Conservation (phyloP, 2,113 vertebrate species). For the Strigops habroptila region DNA sequence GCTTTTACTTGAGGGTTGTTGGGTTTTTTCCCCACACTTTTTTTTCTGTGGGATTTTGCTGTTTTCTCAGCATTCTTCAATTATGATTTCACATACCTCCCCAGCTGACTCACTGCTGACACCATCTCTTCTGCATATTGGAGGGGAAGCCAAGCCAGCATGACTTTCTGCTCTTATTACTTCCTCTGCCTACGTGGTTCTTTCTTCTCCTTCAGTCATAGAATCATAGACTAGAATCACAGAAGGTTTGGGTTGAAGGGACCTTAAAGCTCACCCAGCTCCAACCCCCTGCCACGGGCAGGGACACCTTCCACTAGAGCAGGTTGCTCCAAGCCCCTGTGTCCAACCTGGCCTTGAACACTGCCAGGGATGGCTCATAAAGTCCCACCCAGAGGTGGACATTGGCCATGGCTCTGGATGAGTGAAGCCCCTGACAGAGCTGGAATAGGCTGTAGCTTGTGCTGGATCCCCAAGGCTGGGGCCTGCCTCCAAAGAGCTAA, state of each 20-base stretch:
- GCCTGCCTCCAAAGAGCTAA: neutral
- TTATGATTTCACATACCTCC: constrained; percentile 28
- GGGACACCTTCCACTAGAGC: neutral
- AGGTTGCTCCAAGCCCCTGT: neutral
- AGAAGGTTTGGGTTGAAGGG: neutral
- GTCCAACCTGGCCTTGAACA: neutral
- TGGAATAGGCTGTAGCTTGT: neutral
- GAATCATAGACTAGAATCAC: neutral
- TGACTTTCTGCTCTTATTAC: neutral
- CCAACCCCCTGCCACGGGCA: neutral
- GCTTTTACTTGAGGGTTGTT: neutral
- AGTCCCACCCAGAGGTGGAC: accelerated
- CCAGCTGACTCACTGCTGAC: constrained; percentile 45
- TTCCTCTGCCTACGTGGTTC: neutral
- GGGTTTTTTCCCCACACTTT: accelerated
- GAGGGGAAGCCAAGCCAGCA: neutral
- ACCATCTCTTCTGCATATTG: neutral
- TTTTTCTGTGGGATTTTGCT: neutral
- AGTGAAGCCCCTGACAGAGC: neutral
- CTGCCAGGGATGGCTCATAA: neutral
- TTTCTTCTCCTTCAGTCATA: neutral
- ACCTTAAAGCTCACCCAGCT: neutral
- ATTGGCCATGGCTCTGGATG: neutral
- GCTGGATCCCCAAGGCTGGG: neutral
- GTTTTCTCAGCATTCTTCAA: constrained; percentile 26